Evolutionary conservation across 1,140 invertebrate genomes (phyloP).

Genomic region (Parasteatoda tepidariorum): DNA sequence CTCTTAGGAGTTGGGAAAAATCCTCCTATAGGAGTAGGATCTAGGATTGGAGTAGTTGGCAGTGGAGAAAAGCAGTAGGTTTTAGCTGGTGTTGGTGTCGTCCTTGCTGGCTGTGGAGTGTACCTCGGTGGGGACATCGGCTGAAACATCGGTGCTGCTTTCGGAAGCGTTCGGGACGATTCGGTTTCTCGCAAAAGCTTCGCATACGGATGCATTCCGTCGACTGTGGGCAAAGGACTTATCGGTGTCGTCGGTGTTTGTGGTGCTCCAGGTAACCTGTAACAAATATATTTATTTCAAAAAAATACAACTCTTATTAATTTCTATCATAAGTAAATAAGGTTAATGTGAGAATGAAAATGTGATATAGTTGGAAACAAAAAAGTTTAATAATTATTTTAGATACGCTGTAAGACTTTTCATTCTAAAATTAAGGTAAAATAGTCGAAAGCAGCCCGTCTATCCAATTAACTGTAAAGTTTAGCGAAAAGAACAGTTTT

Average conservation of each 20-base stretch:
- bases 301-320: no score
- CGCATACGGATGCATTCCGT: conserved; percentile 49
- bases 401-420: no score
- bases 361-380: no score
- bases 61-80: conserved; percentile 27
- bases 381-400: no score
- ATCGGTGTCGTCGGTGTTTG: conserved; percentile 26
- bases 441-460: no score
- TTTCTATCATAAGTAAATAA: no score
- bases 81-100: neutral
- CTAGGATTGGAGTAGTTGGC: conserved; percentile 6
- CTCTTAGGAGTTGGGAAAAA: conserved; percentile 36
- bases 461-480: no score
- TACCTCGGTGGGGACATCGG: conserved; percentile 36
- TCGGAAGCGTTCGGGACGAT: conserved; percentile 5
- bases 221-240: conserved; percentile 20
- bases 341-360: no score
- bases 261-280: conserved; percentile 42
- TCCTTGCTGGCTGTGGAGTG: neutral
- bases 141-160: conserved; percentile 37
- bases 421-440: no score
- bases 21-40: neutral
- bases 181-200: conserved; percentile 50
- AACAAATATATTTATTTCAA: no score
- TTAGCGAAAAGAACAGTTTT: no score